Evolutionary conservation across 1,140 invertebrate genomes (phyloP), one percentile per base, ranked within the genome.

Genomic region (Drosophila nigromelanica): DNA sequence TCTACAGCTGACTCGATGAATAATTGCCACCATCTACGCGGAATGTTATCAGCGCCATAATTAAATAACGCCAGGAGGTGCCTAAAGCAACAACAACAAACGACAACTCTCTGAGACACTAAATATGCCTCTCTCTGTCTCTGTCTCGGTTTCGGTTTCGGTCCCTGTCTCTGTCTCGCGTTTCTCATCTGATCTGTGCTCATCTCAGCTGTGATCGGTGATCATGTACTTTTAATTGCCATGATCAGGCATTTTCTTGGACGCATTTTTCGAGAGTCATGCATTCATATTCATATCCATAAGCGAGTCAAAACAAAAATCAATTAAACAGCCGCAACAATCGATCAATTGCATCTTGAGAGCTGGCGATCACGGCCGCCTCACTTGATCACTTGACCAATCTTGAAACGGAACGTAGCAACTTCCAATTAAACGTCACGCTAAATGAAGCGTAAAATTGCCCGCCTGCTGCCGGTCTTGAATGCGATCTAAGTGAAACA

Each of bases 391-490:
- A 62, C 50, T 39, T 54, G 48, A 8, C 18, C 50, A 61, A 61
- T 78, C 71, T 66, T 66, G 10, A 52, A 69, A 64, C 64, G 63
- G 56, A 80, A 67, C 69, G 58, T 24, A 67, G 71, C 83, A 79
- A 87, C 67, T 87, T 89, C 83, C 83, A 89, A 87, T 87, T 87
- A 87, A 87, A 87, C 78, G 83, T 89, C 78, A 87, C 79, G 83
- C 83, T 90, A 90, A 90, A 90, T 90, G 89, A 90, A 89, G 89
- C 89, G 80, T 90, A 81, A 90, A 90, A 89, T 89, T 81, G 78
- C 74, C 80, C 75, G 82, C 56, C 47, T 74, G 89, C 89, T 90
- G 80, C 89, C 80, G 89, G 89, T 89, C 85, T 90, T 89, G 80
- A 85, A 72, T 66, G 61, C 58, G 63, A 43, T 71, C 63, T 47